A percentile compares a stretch with the other conserved stretches of the same genome.
phyloP scores from a whole-genome alignment of 2,888 invertebrate genomes.

The Neoaliturus tenellus region DNA sequence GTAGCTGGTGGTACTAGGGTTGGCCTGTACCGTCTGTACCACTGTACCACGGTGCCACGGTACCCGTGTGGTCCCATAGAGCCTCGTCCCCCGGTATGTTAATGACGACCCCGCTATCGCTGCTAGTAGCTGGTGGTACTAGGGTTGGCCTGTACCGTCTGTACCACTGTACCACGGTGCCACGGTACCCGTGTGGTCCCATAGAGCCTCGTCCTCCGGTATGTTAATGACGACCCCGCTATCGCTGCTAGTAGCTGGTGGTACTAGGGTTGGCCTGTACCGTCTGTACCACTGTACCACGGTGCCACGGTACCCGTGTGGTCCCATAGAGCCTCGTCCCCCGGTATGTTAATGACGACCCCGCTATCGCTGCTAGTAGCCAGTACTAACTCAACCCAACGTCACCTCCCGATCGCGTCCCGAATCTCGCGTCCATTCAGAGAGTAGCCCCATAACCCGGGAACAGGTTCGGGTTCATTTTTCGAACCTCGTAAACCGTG shows the following conservation, averaged over 20 bases:
- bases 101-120: not conserved
- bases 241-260: no score
- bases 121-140: not conserved
- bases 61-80: not conserved
- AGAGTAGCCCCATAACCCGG: slow-evolving; percentile 27
- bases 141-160: no score
- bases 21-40: no score
- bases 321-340: not conserved
- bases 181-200: no score
- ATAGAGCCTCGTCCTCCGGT: no score
- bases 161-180: no score
- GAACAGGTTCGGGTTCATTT: slow-evolving; percentile 46
- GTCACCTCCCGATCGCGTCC: not conserved
- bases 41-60: not conserved
- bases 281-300: not conserved
- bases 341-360: not conserved
- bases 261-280: no score
- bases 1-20: no score
- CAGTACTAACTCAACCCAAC: slow-evolving; percentile 9
- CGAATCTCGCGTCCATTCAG: slow-evolving; percentile 26
- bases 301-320: not conserved
- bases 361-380: not conserved
- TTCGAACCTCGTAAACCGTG: slow-evolving; percentile 46
- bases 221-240: no score
- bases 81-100: not conserved